Evolutionary conservation across 2,888 invertebrate species (phyloP), one percentile per base, ranked within the genome.

Genomic region (Drosophila quinaria): DNA sequence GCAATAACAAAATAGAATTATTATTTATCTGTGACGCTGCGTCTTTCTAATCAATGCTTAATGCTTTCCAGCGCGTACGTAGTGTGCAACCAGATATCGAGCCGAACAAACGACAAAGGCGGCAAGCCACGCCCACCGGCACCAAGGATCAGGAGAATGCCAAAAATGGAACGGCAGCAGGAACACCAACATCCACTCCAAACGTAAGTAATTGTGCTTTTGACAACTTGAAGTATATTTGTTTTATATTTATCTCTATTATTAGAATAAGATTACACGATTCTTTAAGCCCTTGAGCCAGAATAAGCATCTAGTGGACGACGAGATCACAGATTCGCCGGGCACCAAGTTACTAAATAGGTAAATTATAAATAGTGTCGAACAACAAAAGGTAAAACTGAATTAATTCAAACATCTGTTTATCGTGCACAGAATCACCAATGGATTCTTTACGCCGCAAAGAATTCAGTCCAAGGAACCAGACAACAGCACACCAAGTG

Each of bases 61-160:
- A 46, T 61, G n/a, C 31, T 78, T 91, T 47, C 2, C 66, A 93
- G 93, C 91, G 92, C 35, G 86, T 91, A 50, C 92, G 91, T 73
- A 90, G 87, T 55, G 91, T 92, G 88, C 92, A 92, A 77, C 91
- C 92, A 9, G 90, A 91, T 55, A 90, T 91, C 1, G 92, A 92
- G 61, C 83, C 87, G 50, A 88, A 85, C 55, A 91, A 84, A 51
- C 81, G 89, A 60, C 87, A 85, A 10, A 79, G 77, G 50, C 89
- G 87, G 5, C 62, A 66, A 46, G 78, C 60, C 35, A 81, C 91
- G n/a, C 81, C 81, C 44, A 87, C 78, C 10, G 25, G 55, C 4
- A 13, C 22, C 0, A 82, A 56, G 54, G 70, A 80, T 41, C 65
- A 52, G 9, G 75, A 81, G 11, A 56, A 42, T 51, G 33, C 37